Evolutionary conservation across 2,888 invertebrate species (phyloP).

Genomic region (Diadromus collaris): DNA sequence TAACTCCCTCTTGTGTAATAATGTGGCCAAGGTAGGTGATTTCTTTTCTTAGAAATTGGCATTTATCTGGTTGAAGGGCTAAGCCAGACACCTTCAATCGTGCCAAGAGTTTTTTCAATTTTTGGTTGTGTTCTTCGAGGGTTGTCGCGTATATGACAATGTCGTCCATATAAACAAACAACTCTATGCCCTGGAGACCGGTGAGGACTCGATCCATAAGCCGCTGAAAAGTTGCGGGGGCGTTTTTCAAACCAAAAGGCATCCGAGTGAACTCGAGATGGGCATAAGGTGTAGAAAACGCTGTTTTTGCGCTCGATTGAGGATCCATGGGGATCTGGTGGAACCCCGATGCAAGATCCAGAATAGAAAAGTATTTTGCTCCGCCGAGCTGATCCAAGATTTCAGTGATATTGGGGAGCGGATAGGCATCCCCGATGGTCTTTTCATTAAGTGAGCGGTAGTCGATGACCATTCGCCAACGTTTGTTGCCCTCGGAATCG

Average conservation of each 20-base stretch:
- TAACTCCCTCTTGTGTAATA: constrained; percentile 23
- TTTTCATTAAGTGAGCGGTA: constrained; percentile 12
- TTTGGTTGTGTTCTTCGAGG: constrained; percentile 28
- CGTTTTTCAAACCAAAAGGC: constrained; percentile 54
- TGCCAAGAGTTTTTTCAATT: constrained; percentile 24
- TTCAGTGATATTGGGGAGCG: constrained; percentile 12
- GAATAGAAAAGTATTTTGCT: constrained; percentile 9
- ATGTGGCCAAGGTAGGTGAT: constrained; percentile 43
- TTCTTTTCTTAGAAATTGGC: constrained; percentile 34
- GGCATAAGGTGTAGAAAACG: constrained; percentile 36
- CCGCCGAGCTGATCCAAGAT: constrained; percentile 6
- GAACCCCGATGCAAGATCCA: constrained; percentile 3
- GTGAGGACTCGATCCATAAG: constrained; percentile 43
- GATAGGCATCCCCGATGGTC: constrained; percentile 4
- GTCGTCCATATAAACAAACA: constrained; percentile 49
- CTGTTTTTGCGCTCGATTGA: not conserved
- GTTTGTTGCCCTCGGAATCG: constrained; percentile 18
- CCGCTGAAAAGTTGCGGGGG: constrained; percentile 47
- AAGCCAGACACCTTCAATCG: constrained; percentile 17
- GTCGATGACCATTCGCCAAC: constrained; percentile 27
- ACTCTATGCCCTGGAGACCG: constrained; percentile 33
- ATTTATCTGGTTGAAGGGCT: constrained; percentile 43
- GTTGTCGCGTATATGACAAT: constrained; percentile 40
- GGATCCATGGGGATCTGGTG: constrained; percentile 8
- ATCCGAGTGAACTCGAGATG: constrained; percentile 47